Base-by-base conservation (phyloP, 2,797 vertebrate species). In the Chelon labrosus region DNA sequence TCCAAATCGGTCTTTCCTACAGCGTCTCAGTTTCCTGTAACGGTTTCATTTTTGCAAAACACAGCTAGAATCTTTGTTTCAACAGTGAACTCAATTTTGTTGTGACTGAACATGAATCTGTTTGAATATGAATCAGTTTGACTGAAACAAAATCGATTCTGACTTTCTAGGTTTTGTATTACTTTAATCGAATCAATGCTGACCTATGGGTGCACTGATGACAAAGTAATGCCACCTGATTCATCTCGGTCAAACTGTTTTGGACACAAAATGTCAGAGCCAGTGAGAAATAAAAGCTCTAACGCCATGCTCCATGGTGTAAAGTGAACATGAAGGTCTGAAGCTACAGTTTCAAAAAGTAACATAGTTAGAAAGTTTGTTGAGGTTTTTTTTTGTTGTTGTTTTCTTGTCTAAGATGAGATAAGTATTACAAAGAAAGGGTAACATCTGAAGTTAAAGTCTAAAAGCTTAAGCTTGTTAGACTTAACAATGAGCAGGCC, bases 1-100 rank as follows among this genome's bases (percentile, higher is more conserved):
- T 53, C 65, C 63, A 81, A 72, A 81, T 61, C 64, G 55, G 50
- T 12, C 20, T 50, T 76, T 60, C 63, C 65, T 65, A 12, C 2
- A 8, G 63, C 0, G 0, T 55, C 31, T 59, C 68, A 12, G n/a
- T 25, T 66, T 31, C 51, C 17, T 66, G 27, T 20, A 50, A 58
- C 51, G 17, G 2, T 31, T 51, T 16, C 61, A 12, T 54, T 61
- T 80, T 65, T 31, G 6, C 17, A 44, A 41, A 70, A 57, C 16
- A 41, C 54, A 77, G 14, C 56, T 22, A 12, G 27, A 9, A 56
- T 25, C 51, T 9, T 47, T 72, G 38, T 35, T 27, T 17, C 37
- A 60, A 70, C 20, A 41, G 12, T 64, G 42, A 73, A 59, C 13
- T 61, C 3, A 1, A 41, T 52, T 73, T 37, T 35, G 10, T 42